Conservation (phyloP, 2,113 vertebrate genomes). For the Ophthalmolycus amberensis region DNA sequence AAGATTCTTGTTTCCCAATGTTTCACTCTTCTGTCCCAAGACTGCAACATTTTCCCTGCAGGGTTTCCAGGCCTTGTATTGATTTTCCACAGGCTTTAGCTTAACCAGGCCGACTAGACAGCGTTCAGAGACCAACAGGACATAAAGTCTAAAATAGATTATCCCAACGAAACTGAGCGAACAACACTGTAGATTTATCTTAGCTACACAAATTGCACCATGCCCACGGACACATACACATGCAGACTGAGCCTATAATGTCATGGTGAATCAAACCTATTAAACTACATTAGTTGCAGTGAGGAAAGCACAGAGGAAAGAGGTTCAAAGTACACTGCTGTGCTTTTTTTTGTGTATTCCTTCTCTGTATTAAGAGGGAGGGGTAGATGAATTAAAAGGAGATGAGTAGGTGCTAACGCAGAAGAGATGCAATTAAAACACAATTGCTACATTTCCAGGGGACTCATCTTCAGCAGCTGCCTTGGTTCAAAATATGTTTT, state of each 20-base stretch:
- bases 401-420: constrained; percentile 50
- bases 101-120: constrained; percentile 63
- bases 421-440: constrained; percentile 85
- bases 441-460: constrained; percentile 79
- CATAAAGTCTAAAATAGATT: constrained; percentile 47
- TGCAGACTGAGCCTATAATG: constrained; percentile 43
- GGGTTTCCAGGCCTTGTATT: constrained; percentile 56
- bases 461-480: constrained; percentile 58
- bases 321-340: constrained; percentile 54
- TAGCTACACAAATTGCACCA: constrained; percentile 39
- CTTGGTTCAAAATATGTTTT: constrained; percentile 60
- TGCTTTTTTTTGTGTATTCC: constrained; percentile 22
- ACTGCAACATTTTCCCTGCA: constrained; percentile 35
- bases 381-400: constrained; percentile 39
- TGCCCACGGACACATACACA: constrained; percentile 31
- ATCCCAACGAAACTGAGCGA: constrained; percentile 44
- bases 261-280: constrained; percentile 59
- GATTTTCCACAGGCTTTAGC: constrained; percentile 70
- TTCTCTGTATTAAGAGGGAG: constrained; percentile 58
- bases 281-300: constrained; percentile 56
- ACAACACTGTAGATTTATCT: constrained; percentile 48
- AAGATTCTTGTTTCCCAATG: constrained; percentile 24
- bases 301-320: constrained; percentile 51
- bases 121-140: constrained; percentile 40
- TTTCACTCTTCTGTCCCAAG: constrained; percentile 34